These are phyloP conservation scores for Hestina assimilis DNA, from an alignment of 1,140 invertebrate species.

Conservation along the genomic window DNA sequence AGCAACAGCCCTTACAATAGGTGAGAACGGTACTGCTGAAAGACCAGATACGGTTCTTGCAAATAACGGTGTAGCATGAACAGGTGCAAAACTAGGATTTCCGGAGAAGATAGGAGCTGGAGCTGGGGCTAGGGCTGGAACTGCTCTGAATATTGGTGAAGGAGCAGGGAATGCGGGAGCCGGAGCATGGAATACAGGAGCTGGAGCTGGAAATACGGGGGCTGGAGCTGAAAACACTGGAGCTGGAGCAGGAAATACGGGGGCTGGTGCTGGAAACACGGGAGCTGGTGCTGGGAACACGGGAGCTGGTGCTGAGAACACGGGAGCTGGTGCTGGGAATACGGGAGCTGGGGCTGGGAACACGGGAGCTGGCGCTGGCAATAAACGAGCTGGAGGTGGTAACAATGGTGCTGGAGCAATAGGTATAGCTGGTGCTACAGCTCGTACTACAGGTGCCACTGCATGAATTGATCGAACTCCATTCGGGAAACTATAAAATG, in stretches of 20 bases:
- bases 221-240: slow-evolving; percentile 39
- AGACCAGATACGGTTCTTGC: slow-evolving; percentile 23
- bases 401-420: slow-evolving; percentile 24
- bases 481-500: slow-evolving; percentile 69
- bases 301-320: slow-evolving; percentile 24
- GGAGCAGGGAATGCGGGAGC: slow-evolving; percentile 32
- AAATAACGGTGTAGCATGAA: slow-evolving; percentile 35
- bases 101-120: slow-evolving; percentile 38
- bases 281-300: slow-evolving; percentile 13
- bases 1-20: slow-evolving; percentile 34
- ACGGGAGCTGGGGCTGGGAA: slow-evolving; percentile 30
- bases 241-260: slow-evolving; percentile 28
- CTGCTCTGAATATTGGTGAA: slow-evolving; percentile 34
- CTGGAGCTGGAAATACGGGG: slow-evolving; percentile 38
- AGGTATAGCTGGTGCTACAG: slow-evolving; percentile 20
- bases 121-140: slow-evolving; percentile 36
- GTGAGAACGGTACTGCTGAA: slow-evolving; percentile 34
- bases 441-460: slow-evolving; percentile 43
- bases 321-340: slow-evolving; percentile 28
- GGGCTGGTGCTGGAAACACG: slow-evolving; percentile 21
- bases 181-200: slow-evolving; percentile 36
- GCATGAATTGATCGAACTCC: slow-evolving; percentile 61
- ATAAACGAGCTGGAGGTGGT: slow-evolving; percentile 31
- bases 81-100: slow-evolving; percentile 40
- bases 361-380: slow-evolving; percentile 30